These are phyloP conservation scores for Hyaena hyaena DNA, from an alignment of 2,113 vertebrate genomes.

Conservation along the genomic window DNA sequence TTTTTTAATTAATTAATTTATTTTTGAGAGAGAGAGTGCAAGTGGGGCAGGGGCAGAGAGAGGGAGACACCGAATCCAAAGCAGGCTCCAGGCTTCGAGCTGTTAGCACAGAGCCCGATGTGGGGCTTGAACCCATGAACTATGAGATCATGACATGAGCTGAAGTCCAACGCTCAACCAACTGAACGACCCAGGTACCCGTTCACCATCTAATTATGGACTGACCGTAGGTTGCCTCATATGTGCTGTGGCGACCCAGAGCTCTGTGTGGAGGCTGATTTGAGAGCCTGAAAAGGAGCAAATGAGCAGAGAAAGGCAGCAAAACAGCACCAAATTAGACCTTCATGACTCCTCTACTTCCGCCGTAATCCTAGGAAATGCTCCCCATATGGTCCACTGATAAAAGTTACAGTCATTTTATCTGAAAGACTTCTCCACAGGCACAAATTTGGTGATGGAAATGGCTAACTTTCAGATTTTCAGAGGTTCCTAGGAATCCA, in stretches of 20 bases:
- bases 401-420: background rate
- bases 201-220: background rate
- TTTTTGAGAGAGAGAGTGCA: too few species aligned
- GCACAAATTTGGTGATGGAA: background rate
- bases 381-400: background rate
- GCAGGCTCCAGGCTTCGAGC: too few species aligned
- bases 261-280: background rate
- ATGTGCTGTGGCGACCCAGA: background rate
- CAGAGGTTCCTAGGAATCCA: background rate
- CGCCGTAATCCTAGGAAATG: background rate
- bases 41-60: too few species aligned
- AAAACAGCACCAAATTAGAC: background rate
- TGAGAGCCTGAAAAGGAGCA: background rate
- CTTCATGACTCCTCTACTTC: background rate
- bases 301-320: background rate
- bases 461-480: conserved; percentile 1
- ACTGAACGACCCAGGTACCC: too few species aligned
- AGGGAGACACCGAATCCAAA: too few species aligned
- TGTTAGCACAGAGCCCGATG: too few species aligned
- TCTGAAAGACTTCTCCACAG: conserved; percentile 18
- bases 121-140: too few species aligned
- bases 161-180: too few species aligned
- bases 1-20: too few species aligned
- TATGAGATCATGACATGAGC: too few species aligned
- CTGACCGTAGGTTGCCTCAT: background rate